Percentiles rank a stretch among this genome's conserved stretches.
Evolutionary conservation across 64 coral and sea anemone species (phyloP).

Genomic region (Exaiptasia diaphana): DNA sequence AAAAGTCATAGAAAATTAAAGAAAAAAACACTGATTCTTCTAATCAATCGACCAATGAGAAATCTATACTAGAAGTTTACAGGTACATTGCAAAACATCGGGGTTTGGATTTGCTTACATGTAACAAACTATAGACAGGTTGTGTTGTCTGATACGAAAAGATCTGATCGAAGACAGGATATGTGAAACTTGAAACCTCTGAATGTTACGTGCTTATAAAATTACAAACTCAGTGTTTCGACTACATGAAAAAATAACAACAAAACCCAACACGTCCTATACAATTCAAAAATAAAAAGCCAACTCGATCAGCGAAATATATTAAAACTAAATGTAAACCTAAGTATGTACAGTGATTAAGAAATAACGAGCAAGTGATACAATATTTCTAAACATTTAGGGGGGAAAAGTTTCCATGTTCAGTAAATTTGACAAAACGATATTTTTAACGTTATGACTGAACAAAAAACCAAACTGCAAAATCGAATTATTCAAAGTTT

Average conservation of each 20-base stretch:
- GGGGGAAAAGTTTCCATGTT: too few relatives aligned
- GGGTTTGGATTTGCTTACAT: not conserved
- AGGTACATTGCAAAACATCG: not conserved
- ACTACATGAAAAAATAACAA: too few relatives aligned
- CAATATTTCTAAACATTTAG: too few relatives aligned
- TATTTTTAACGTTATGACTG: not conserved
- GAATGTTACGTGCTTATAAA: not conserved
- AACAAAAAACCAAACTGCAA: not conserved
- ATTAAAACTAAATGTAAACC: too few relatives aligned
- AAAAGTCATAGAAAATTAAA: too few relatives aligned
- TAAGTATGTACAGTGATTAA: not conserved
- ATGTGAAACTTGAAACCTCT: not conserved
- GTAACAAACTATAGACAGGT: conserved; percentile 1
- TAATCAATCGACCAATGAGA: too few relatives aligned
- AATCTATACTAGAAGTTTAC: too few relatives aligned
- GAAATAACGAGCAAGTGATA: too few relatives aligned
- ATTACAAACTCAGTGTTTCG: conserved; percentile 1
- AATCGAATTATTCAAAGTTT: not conserved
- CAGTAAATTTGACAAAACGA: too few relatives aligned
- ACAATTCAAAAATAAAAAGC: not conserved
- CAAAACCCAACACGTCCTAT: not conserved
- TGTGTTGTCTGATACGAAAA: not conserved
- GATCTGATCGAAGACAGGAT: not conserved
- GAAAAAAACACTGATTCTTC: too few relatives aligned
- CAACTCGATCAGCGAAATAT: too few relatives aligned